Conservation (phyloP, 2,888 invertebrate species). For the Cephus nigrinus region DNA sequence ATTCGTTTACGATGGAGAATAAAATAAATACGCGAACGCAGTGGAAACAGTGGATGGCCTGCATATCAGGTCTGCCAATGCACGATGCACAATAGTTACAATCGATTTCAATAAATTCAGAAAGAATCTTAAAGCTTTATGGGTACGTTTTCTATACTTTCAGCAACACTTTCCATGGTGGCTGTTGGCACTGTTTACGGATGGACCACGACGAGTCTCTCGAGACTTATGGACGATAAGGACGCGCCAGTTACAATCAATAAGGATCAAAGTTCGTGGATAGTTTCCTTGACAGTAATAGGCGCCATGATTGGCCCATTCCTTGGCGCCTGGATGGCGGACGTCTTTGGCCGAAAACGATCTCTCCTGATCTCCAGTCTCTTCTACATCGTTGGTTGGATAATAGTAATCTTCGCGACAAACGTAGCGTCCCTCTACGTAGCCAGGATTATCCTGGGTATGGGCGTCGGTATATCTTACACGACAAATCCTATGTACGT, state of each 20-base stretch:
- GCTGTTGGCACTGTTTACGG: slow-evolving; percentile 62
- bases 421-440: slow-evolving; percentile 49
- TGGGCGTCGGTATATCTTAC: slow-evolving; percentile 61
- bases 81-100: neutral
- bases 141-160: slow-evolving; percentile 13
- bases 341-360: slow-evolving; percentile 53
- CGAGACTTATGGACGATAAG: slow-evolving; percentile 38
- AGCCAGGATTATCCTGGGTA: slow-evolving; percentile 53
- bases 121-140: slow-evolving; percentile 21
- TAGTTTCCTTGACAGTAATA: slow-evolving; percentile 58
- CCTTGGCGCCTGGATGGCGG: slow-evolving; percentile 53
- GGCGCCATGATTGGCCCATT: slow-evolving; percentile 62
- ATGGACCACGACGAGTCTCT: slow-evolving; percentile 57
- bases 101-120: neutral
- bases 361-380: slow-evolving; percentile 55
- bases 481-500: slow-evolving; percentile 62
- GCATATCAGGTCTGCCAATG: slow-evolving; percentile 53
- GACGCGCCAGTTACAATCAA: slow-evolving; percentile 51
- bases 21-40: slow-evolving; percentile 41
- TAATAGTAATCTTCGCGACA: slow-evolving; percentile 50
- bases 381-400: slow-evolving; percentile 60
- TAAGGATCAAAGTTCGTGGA: slow-evolving; percentile 55
- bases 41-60: slow-evolving; percentile 62
- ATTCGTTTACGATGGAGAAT: slow-evolving; percentile 24
- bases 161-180: slow-evolving; percentile 63